Conservation (phyloP, 2,797 vertebrate genomes). For the Melanotaenia boesemani region DNA sequence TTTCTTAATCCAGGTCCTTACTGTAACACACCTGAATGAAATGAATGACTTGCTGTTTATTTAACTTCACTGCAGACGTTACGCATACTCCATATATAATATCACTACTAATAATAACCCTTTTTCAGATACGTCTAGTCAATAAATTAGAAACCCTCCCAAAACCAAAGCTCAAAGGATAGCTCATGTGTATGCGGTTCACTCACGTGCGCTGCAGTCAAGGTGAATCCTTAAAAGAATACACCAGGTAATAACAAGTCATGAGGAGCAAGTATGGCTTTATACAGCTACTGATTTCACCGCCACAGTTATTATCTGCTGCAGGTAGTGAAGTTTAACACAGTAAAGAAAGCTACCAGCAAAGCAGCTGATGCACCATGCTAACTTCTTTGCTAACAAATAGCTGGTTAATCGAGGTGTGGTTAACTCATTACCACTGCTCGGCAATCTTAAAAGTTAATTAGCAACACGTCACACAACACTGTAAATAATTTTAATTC, state of each 20-base stretch:
- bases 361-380: not conserved
- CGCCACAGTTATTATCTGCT: not conserved
- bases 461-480: not conserved
- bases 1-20: too few species aligned
- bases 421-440: not conserved
- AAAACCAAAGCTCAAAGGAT: not conserved
- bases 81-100: not conserved
- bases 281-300: not conserved
- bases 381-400: not conserved
- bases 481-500: not conserved
- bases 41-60: not conserved
- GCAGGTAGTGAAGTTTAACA: not conserved
- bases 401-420: not conserved
- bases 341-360: not conserved
- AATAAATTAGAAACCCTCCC: not conserved
- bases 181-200: not conserved
- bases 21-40: too few species aligned
- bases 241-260: not conserved
- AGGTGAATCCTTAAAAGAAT: not conserved
- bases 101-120: not conserved
- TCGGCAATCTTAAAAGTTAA: not conserved
- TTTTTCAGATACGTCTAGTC: not conserved
- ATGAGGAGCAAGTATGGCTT: not conserved
- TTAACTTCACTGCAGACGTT: not conserved
- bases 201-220: not conserved